These are phyloP conservation scores for Aspiorhynchus laticeps DNA, from an alignment of 2,113 vertebrate genomes.

Conservation along the genomic window DNA sequence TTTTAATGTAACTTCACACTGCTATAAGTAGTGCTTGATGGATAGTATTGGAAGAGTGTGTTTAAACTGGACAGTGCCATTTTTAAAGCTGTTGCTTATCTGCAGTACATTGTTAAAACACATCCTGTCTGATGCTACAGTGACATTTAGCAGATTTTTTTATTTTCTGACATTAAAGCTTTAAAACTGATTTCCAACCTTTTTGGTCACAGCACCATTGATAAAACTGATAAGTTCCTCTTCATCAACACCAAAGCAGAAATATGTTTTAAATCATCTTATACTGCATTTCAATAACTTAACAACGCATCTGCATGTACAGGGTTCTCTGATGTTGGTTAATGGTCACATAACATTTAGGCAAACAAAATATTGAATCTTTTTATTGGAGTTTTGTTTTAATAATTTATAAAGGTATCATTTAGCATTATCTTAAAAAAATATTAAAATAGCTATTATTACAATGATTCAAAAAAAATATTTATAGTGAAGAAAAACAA, in stretches of 20 bases:
- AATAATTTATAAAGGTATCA: background rate
- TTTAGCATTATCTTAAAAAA: too few relatives aligned
- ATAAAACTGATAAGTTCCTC: background rate
- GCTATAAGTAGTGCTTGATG: background rate
- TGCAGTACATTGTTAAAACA: background rate
- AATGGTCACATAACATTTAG: background rate
- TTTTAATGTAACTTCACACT: background rate
- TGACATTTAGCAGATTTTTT: background rate
- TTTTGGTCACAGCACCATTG: background rate
- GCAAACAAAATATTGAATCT: background rate
- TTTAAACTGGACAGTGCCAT: background rate
- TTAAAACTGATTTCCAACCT: background rate
- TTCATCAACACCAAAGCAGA: too few relatives aligned
- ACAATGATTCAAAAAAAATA: too few relatives aligned
- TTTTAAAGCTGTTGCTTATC: slow-evolving; percentile 1
- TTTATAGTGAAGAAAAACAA: too few relatives aligned
- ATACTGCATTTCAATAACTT: background rate
- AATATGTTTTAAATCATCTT: background rate
- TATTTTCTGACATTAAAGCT: background rate
- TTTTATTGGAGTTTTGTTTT: background rate
- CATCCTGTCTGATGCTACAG: background rate
- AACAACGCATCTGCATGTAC: background rate
- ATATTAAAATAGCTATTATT: too few relatives aligned
- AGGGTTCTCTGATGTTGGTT: background rate
- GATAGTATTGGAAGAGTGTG: background rate